Percentiles rank a stretch among this genome's conserved stretches.
Conservation (phyloP, 1,140 invertebrate species). For the Thaumatotibia leucotreta region DNA sequence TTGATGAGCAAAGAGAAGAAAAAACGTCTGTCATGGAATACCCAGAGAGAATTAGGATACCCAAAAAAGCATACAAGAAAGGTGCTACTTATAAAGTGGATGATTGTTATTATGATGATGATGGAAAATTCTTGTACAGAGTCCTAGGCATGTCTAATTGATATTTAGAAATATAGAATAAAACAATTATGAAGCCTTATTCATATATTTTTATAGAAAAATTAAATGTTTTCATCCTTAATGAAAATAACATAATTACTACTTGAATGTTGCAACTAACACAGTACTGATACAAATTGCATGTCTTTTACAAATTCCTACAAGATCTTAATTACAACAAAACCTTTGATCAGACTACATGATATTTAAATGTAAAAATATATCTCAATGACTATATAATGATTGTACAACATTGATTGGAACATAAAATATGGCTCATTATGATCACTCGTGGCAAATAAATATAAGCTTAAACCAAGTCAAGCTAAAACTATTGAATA, state of each 20-base stretch:
- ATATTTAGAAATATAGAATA: slow-evolving; percentile 33
- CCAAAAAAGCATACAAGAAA: slow-evolving; percentile 77
- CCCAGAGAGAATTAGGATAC: slow-evolving; percentile 81
- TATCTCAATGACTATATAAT: slow-evolving; percentile 39
- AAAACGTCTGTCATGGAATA: slow-evolving; percentile 50
- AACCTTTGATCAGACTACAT: slow-evolving; percentile 14
- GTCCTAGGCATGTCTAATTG: slow-evolving; percentile 79
- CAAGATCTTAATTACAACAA: slow-evolving; percentile 20
- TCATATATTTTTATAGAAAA: slow-evolving; percentile 64
- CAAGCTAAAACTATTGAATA: background rate
- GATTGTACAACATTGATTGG: slow-evolving; percentile 47
- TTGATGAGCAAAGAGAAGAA: slow-evolving; percentile 37
- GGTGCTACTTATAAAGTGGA: slow-evolving; percentile 83
- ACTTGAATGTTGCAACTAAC: slow-evolving; percentile 25
- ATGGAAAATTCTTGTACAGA: slow-evolving; percentile 86
- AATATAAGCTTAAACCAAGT: slow-evolving; percentile 13
- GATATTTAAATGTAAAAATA: slow-evolving; percentile 45
- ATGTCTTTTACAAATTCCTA: slow-evolving; percentile 42
- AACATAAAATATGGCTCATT: slow-evolving; percentile 56
- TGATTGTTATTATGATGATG: slow-evolving; percentile 87
- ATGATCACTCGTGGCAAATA: slow-evolving; percentile 29
- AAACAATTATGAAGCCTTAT: slow-evolving; percentile 59
- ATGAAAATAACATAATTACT: slow-evolving; percentile 49
- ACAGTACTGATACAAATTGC: slow-evolving; percentile 34
- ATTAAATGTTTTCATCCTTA: slow-evolving; percentile 67